Percentiles rank a stretch among this genome's conserved stretches.
These are phyloP conservation scores for Calidris pygmaea DNA, from an alignment of 2,113 vertebrate genomes.

Conservation along the genomic window DNA sequence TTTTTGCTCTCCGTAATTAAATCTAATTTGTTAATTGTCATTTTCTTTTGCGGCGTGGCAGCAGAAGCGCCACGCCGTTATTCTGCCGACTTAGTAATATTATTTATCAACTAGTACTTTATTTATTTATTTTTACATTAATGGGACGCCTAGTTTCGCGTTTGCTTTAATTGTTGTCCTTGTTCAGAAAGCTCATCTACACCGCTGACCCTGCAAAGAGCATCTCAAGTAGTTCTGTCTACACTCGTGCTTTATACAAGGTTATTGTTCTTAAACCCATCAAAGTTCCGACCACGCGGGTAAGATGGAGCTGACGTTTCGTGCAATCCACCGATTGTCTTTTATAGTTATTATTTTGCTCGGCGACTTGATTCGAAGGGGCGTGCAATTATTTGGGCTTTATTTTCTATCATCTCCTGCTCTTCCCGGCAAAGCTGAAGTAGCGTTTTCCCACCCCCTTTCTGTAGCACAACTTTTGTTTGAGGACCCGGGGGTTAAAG, in stretches of 20 bases:
- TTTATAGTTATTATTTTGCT: not conserved
- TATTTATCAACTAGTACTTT: slow-evolving; percentile 65
- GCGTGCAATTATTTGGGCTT: slow-evolving; percentile 10
- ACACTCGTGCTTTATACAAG: not conserved
- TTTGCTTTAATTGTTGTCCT: slow-evolving; percentile 60
- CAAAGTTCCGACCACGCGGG: not conserved
- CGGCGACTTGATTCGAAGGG: slow-evolving; percentile 9
- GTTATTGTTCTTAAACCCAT: not conserved
- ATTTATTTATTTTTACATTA: slow-evolving; percentile 22
- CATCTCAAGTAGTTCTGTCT: not conserved
- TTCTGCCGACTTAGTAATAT: slow-evolving; percentile 66
- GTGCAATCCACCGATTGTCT: not conserved
- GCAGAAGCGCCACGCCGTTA: slow-evolving; percentile 48
- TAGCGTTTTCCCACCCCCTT: not conserved
- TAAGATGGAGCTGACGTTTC: not conserved
- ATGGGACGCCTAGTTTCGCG: slow-evolving; percentile 40
- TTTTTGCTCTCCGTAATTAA: slow-evolving; percentile 45
- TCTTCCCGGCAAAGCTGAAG: not conserved
- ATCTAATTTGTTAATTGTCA: slow-evolving; percentile 66
- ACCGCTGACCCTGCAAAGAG: not conserved
- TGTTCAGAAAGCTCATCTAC: slow-evolving; percentile 15
- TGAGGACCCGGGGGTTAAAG: slow-evolving; percentile 56
- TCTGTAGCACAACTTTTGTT: slow-evolving; percentile 45
- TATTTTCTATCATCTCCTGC: slow-evolving; percentile 1
- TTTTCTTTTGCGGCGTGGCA: slow-evolving; percentile 34